Percentiles rank a stretch among this genome's conserved stretches.
Conservation (phyloP, 2,113 vertebrate species). For the Lates calcarifer region DNA sequence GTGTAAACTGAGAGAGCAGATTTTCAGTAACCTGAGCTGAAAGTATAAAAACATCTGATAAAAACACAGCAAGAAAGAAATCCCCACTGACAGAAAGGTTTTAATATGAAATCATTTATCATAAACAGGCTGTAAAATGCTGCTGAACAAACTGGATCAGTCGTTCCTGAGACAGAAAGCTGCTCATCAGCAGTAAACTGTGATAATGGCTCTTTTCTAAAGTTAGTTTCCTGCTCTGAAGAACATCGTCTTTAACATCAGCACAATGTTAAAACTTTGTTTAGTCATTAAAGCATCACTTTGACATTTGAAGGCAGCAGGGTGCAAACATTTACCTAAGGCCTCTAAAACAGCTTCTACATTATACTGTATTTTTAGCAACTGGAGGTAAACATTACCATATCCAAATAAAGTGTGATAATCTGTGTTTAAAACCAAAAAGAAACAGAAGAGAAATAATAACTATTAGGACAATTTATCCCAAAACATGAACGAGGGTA, state of each 20-base stretch:
- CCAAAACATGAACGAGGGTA: no score
- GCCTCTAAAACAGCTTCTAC: no score
- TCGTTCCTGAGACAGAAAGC: not conserved
- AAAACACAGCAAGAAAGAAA: not conserved
- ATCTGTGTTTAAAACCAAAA: no score
- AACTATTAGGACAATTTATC: no score
- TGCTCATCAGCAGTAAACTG: not conserved
- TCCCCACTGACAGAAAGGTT: not conserved
- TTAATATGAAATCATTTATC: not conserved
- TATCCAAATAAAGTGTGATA: no score
- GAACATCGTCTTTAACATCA: no score
- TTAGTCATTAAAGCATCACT: not conserved
- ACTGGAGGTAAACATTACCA: no score
- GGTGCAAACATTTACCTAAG: no score
- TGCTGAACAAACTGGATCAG: not conserved
- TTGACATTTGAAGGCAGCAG: no score
- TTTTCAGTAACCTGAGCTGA: not conserved
- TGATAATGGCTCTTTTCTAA: not conserved
- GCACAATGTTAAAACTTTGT: not conserved
- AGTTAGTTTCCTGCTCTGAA: no score
- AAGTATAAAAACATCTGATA: not conserved
- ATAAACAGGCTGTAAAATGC: not conserved
- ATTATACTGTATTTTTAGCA: no score
- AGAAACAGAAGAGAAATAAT: no score
- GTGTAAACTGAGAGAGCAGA: not conserved